Base-by-base conservation (phyloP, 2,113 vertebrate genomes). In the Anthoscopus minutus region DNA sequence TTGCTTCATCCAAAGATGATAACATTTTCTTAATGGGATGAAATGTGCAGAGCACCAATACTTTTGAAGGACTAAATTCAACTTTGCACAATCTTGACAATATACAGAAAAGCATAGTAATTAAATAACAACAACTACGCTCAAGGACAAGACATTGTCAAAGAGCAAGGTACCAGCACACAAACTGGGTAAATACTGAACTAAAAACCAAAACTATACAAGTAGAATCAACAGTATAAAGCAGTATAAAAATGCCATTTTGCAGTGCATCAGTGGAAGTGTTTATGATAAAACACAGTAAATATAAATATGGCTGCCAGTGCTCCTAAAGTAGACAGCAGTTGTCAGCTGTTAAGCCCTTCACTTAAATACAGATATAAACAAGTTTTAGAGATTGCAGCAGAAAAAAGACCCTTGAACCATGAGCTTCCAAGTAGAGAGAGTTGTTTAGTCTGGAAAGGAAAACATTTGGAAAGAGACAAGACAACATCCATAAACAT, bases 401-500 rank as follows among this genome's bases (percentile, higher is more conserved):
- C 69, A 81, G 48, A 93, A 44, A 35, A 35, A 74, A 92, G 65
- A 67, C 22, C 19, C 69, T 92, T 88, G 70, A 84, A 92, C 23
- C 7, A 15, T 4, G 9, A 56, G 33, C n/a, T 95, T 93, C 56
- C 67, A 83, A 92, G 45, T 12, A 71, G 72, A 80, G 47, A 53
- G 44, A 76, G 45, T 40, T 72, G 80, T 96, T 96, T 96, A 93
- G 88, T 78, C 90, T 94, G 56, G 48, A 86, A 88, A 84, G 31
- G 47, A 88, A 90, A 94, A 74, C n/a, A 81, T 50, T 88, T 71
- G 47, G 33, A 65, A 77, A 92, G 35, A 90, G 31, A 83, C 47
- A 79, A 33, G 53, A 82, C 85, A 93, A 76, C 42, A 94, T 54
- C 44, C 17, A 62, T 88, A 93, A 96, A 92, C 79, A 92, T 1